Percentiles rank a stretch among this genome's conserved stretches.
These are phyloP conservation scores for Agrotis segetum DNA, from an alignment of 2,888 invertebrate species.

Conservation along the genomic window DNA sequence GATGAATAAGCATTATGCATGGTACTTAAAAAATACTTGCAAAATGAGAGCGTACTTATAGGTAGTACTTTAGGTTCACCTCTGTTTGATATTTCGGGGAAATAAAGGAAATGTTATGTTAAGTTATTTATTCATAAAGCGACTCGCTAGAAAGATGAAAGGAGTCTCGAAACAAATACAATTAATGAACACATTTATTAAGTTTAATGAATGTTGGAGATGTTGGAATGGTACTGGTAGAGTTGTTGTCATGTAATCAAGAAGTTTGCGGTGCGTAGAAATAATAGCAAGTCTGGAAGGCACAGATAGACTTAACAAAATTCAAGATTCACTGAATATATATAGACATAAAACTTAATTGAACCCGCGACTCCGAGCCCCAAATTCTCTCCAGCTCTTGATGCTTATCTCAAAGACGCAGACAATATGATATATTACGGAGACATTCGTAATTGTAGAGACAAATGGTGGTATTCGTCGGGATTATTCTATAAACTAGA, in stretches of 20 bases:
- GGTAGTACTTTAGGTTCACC: too few relatives aligned
- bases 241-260: neutral
- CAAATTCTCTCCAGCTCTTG: conserved; percentile 43
- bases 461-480: conserved; percentile 40
- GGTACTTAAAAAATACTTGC: too few relatives aligned
- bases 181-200: too few relatives aligned
- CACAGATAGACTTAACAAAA: conserved; percentile 36
- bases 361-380: conserved; percentile 30
- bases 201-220: neutral
- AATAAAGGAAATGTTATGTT: too few relatives aligned
- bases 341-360: conserved; percentile 43
- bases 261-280: neutral
- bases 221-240: neutral
- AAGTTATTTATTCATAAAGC: neutral
- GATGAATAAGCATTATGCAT: neutral
- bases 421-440: conserved; percentile 36
- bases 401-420: conserved; percentile 47
- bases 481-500: conserved; percentile 16
- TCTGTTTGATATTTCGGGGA: too few relatives aligned
- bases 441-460: conserved; percentile 39
- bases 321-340: conserved; percentile 5
- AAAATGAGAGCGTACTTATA: too few relatives aligned
- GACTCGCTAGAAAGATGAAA: too few relatives aligned
- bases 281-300: neutral
- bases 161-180: neutral